Conservation (phyloP, 2,113 vertebrate genomes). For the Cairina moschata region DNA sequence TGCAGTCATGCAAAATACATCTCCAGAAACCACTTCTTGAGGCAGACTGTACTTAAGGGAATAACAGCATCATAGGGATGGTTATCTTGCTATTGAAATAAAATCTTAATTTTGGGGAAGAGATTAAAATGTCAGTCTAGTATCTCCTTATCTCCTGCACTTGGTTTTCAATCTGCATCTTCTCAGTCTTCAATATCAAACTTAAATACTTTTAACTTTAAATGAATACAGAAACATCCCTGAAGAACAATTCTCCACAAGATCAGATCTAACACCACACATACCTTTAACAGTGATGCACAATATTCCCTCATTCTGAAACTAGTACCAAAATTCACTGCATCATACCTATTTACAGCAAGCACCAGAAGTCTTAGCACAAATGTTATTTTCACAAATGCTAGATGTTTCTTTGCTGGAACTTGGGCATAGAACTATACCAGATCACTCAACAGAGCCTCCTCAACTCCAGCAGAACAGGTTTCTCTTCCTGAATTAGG, state of each 20-base stretch:
- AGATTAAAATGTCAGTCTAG: not conserved
- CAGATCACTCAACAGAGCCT: not conserved
- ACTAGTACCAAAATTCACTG: not conserved
- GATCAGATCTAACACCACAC: not conserved
- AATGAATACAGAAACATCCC: not conserved
- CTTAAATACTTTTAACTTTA: not conserved
- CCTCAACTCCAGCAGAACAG: accelerated
- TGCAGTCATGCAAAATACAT: not conserved
- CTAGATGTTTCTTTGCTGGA: not conserved
- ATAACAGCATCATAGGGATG: not conserved
- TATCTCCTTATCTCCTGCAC: not conserved
- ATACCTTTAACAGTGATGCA: not conserved
- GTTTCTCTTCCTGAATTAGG: not conserved
- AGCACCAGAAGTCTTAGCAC: not conserved
- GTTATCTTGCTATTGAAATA: not conserved
- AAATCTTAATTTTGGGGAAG: not conserved
- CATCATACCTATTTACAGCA: not conserved
- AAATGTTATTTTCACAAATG: not conserved
- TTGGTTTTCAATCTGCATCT: not conserved
- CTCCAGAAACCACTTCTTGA: not conserved
- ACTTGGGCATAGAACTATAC: not conserved
- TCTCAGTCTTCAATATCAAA: not conserved
- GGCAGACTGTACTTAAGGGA: not conserved
- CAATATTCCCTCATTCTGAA: not conserved
- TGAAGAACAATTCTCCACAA: not conserved